Evolutionary conservation across 2,888 invertebrate species (phyloP), one percentile per base, ranked within the genome.

Genomic region (Lycocerus yunnanus): DNA sequence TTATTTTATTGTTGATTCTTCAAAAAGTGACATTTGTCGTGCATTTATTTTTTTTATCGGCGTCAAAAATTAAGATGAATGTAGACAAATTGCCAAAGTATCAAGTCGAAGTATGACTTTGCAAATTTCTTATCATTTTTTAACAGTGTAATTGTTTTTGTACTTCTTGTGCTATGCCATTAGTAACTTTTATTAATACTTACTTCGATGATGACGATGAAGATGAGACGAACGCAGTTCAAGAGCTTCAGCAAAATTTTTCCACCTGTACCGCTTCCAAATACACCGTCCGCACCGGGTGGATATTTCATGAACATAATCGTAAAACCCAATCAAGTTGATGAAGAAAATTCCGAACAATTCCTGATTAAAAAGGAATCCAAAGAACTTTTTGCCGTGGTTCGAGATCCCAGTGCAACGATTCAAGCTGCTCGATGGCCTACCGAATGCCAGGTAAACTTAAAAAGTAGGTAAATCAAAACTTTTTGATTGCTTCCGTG

Each of bases 371-470:
- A 92, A 82, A 92, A 92, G 72, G 92, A 93, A 85, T 92, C 93
- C 14, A 88, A 93, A 79, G 94, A 94, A 84, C 88, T 93, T 74
- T 94, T 93, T 86, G 78, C 82, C 4, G 78, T 82, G 16, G 82
- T 79, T 24, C 83, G 82, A 67, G 86, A 86, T 43, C 80, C 79
- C 16, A 81, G 81, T 72, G 85, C 85, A 72, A 91, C 93, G 69
- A 92, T 93, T 82, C 95, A 95, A 88, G 93, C 94, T 82, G 92
- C 95, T 73, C 89, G 95, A 85, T 96, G 95, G 95, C 96, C 96
- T 15, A 92, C 94, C 63, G 96, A 96, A 89, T 96, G 96, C 87
- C 95, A 96, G 90, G 95, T 95, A 86, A 88, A 81, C 20, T 8
- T 6, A n/a, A n/a, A n/a, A n/a, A n/a, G n/a, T n/a, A n/a, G n/a